Conservation (phyloP, 2,888 invertebrate species). For the Sthenelais limicola region DNA sequence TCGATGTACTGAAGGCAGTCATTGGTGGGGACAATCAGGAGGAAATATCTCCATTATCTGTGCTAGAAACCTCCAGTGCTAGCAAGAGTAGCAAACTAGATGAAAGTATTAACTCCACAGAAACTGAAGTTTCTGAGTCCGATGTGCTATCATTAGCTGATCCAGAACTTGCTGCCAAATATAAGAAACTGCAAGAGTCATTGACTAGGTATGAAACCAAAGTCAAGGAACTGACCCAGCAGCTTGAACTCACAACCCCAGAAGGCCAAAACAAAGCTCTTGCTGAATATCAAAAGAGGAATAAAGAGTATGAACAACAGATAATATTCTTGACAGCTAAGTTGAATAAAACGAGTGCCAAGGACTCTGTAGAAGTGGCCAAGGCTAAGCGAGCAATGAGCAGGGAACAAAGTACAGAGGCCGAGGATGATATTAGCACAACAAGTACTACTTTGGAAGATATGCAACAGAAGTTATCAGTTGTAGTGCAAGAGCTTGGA, state of each 20-base stretch:
- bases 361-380: slow-evolving; percentile 17
- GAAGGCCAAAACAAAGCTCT: slow-evolving; percentile 24
- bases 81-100: slow-evolving; percentile 16
- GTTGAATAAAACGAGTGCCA: slow-evolving; percentile 20
- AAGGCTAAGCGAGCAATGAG: slow-evolving; percentile 12
- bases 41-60: not conserved
- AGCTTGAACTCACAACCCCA: slow-evolving; percentile 1
- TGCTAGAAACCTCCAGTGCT: slow-evolving; percentile 15
- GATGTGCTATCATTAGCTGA: not conserved
- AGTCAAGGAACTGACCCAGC: slow-evolving; percentile 19
- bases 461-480: slow-evolving; percentile 30
- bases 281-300: slow-evolving; percentile 19
- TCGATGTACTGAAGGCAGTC: slow-evolving; percentile 11
- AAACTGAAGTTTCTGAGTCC: not conserved
- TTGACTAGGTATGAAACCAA: slow-evolving; percentile 19
- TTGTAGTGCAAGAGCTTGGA: slow-evolving; percentile 27
- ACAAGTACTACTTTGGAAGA: slow-evolving; percentile 19
- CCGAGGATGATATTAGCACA: not conserved
- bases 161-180: slow-evolving; percentile 1
- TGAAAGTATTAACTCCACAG: slow-evolving; percentile 6
- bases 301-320: slow-evolving; percentile 29
- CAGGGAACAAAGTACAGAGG: not conserved
- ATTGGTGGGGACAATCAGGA: not conserved
- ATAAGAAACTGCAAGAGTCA: slow-evolving; percentile 6
- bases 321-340: slow-evolving; percentile 35